phyloP scores from a whole-genome alignment of 2,113 vertebrate genomes.

The Aphyosemion australe region DNA sequence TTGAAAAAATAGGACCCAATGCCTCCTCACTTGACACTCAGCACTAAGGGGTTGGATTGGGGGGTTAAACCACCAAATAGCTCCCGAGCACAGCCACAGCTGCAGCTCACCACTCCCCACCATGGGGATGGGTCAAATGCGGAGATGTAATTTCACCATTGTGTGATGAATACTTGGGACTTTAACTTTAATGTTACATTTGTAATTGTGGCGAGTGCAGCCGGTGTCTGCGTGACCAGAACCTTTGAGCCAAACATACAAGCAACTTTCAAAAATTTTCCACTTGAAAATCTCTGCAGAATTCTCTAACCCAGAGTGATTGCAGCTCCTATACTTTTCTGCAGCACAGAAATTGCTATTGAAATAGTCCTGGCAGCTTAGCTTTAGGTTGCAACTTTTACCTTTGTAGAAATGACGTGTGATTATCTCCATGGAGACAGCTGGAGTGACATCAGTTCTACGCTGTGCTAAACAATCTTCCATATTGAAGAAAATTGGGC shows the following conservation, averaged over 20 bases:
- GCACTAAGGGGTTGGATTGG: too few relatives aligned
- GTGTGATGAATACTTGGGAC: too few relatives aligned
- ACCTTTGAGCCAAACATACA: conserved; percentile 1
- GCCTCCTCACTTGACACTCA: too few relatives aligned
- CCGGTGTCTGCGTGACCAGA: neutral
- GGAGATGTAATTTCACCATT: too few relatives aligned
- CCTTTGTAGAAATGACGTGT: conserved; percentile 42
- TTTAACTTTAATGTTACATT: too few relatives aligned
- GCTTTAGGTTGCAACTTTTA: conserved; percentile 36
- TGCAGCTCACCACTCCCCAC: too few relatives aligned
- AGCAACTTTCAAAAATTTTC: neutral
- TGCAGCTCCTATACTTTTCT: conserved; percentile 19
- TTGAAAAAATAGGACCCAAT: too few relatives aligned
- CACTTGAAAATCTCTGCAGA: conserved; percentile 5
- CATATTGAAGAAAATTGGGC: conserved; percentile 52
- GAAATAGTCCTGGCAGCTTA: conserved; percentile 45
- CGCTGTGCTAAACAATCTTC: conserved; percentile 59
- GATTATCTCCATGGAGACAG: conserved; percentile 56
- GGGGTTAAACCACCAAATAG: too few relatives aligned
- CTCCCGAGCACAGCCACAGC: too few relatives aligned
- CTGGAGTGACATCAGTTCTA: conserved; percentile 40
- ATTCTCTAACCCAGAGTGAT: conserved; percentile 13
- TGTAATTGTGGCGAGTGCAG: neutral
- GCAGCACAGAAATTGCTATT: conserved; percentile 31
- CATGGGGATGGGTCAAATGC: too few relatives aligned